These are phyloP conservation scores for Myotis findleyi DNA, from an alignment of 2,797 vertebrate genomes.

Conservation along the genomic window DNA sequence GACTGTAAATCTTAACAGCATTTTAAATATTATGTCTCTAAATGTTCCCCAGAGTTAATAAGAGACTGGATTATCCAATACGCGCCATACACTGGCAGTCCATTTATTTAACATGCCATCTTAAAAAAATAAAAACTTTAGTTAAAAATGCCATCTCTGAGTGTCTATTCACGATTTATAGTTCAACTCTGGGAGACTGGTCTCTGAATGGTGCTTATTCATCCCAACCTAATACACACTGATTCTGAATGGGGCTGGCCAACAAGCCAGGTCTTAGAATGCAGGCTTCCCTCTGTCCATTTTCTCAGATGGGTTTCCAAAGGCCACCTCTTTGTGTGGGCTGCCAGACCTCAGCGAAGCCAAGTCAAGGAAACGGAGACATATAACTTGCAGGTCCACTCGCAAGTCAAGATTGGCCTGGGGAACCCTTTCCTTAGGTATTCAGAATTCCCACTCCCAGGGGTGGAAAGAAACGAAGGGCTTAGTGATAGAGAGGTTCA, in stretches of 20 bases:
- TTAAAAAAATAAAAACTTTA: constrained; percentile 71
- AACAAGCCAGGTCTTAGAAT: neutral
- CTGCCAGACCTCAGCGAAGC: neutral
- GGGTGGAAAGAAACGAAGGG: neutral
- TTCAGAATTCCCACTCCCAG: neutral
- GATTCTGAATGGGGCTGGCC: neutral
- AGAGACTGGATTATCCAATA: constrained; percentile 40
- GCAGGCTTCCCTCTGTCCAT: neutral
- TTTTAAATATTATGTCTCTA: constrained; percentile 66
- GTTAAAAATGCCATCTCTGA: constrained; percentile 62
- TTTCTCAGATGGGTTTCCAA: neutral
- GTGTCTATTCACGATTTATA: constrained; percentile 62
- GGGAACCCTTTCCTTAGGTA: neutral
- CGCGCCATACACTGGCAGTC: neutral
- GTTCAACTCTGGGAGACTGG: neutral
- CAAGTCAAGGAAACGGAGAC: neutral
- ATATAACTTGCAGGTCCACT: neutral
- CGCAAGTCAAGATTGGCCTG: neutral
- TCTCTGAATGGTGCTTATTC: neutral
- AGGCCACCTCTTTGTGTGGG: neutral
- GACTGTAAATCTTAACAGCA: constrained; percentile 58
- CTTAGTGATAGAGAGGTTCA: neutral
- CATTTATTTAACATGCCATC: constrained; percentile 69
- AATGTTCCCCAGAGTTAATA: constrained; percentile 57
- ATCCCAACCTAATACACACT: neutral